Percentiles rank a stretch among this genome's conserved stretches.
phyloP scores from a whole-genome alignment of 2,797 vertebrate genomes.

The Picus viridis region DNA sequence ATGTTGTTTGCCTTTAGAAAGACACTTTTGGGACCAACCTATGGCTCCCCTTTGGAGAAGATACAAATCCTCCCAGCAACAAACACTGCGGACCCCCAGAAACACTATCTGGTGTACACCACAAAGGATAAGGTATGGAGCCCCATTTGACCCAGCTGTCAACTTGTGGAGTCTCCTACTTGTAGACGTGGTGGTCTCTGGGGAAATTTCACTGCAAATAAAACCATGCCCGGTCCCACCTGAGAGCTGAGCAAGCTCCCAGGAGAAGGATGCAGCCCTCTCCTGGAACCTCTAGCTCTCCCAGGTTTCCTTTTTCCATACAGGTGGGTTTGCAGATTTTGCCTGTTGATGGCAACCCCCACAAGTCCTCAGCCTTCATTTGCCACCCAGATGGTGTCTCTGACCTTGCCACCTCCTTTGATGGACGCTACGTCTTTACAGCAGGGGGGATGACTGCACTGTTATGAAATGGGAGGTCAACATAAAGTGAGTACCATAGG shows the following conservation, averaged over 20 bases:
- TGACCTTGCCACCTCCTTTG: conserved; percentile 82
- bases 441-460: conserved; percentile 82
- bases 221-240: background rate
- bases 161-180: background rate
- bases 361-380: conserved; percentile 86
- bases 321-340: conserved; percentile 95
- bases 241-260: background rate
- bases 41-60: conserved; percentile 87
- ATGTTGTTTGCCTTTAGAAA: conserved; percentile 79
- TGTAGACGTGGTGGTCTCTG: background rate
- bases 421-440: conserved; percentile 87
- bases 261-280: background rate
- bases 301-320: background rate
- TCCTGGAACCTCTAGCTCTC: background rate
- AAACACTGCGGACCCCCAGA: conserved; percentile 51
- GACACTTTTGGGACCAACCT: conserved; percentile 87
- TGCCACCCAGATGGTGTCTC: conserved; percentile 86
- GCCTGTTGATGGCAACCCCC: conserved; percentile 93
- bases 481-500: conserved; percentile 76
- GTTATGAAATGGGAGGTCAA: conserved; percentile 88
- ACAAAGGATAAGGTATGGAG: conserved; percentile 88
- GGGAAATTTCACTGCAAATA: background rate
- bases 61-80: conserved; percentile 80
- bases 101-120: conserved; percentile 85
- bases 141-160: background rate